These are phyloP conservation scores for Pyrrhosoma nymphula DNA, from an alignment of 2,888 invertebrate genomes.

Conservation along the genomic window DNA sequence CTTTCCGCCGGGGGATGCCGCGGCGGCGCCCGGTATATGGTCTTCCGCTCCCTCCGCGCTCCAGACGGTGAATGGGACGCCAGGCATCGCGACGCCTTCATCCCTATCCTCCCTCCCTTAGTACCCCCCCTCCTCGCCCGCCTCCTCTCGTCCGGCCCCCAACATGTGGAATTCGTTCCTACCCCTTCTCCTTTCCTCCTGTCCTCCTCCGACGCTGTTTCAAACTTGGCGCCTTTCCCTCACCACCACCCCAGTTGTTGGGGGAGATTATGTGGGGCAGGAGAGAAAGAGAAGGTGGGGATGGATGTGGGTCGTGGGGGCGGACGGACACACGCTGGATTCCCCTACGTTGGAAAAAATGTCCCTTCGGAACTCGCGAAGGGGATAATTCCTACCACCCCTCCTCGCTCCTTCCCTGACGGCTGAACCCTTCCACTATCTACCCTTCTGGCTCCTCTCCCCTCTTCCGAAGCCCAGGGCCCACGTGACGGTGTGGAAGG, in stretches of 20 bases:
- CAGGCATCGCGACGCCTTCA: slow-evolving; percentile 52
- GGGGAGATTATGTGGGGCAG: not conserved
- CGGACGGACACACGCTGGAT: not conserved
- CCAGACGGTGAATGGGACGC: slow-evolving; percentile 64
- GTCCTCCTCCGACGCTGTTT: slow-evolving; percentile 56
- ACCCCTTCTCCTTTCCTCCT: not conserved
- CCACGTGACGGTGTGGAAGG: not conserved
- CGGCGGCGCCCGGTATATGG: not conserved
- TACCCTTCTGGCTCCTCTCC: not conserved
- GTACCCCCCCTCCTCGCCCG: not conserved
- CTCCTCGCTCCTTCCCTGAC: not conserved
- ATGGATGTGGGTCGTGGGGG: not conserved
- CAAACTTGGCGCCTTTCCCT: slow-evolving; percentile 48
- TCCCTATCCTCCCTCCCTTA: slow-evolving; percentile 7
- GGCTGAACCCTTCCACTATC: not conserved
- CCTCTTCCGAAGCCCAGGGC: not conserved
- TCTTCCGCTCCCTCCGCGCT: slow-evolving; percentile 50
- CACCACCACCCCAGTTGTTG: not conserved
- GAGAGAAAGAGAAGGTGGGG: not conserved
- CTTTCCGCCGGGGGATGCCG: not conserved
- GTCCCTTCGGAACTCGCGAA: slow-evolving; percentile 9
- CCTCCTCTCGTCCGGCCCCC: not conserved
- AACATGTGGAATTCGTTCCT: not conserved
- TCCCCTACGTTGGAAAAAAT: not conserved
- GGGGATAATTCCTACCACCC: slow-evolving; percentile 13